Percentiles rank a stretch among this genome's conserved stretches.
Evolutionary conservation across 2,113 vertebrate genomes (phyloP).

Genomic region (Perca flavescens): DNA sequence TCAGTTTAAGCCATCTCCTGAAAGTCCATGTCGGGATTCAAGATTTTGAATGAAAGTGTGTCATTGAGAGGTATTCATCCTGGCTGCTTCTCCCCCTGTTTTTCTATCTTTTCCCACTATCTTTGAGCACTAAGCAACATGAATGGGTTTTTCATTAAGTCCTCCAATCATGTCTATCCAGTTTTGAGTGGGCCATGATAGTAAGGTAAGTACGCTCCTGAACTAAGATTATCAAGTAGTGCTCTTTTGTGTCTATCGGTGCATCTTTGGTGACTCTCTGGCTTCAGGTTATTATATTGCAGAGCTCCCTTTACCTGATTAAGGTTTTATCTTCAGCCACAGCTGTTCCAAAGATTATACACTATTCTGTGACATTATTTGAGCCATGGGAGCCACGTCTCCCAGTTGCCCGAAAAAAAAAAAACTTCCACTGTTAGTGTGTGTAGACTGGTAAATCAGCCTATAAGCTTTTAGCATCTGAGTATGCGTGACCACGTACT

Average conservation of each 20-base stretch:
- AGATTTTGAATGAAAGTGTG: no score
- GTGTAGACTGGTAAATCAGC: conserved; percentile 21
- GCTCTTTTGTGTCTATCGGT: conserved; percentile 59
- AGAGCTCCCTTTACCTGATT: conserved; percentile 68
- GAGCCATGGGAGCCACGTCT: conserved; percentile 56
- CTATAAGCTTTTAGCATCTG: conserved; percentile 11
- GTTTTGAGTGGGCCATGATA: conserved; percentile 52
- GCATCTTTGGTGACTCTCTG: conserved; percentile 54
- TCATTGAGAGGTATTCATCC: no score
- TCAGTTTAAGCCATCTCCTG: neutral
- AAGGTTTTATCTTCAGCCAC: conserved; percentile 74
- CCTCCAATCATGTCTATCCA: conserved; percentile 59
- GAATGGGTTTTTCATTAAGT: conserved; percentile 47
- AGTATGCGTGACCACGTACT: conserved; percentile 13
- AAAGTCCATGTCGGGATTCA: no score
- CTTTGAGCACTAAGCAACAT: conserved; percentile 34
- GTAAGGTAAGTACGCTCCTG: conserved; percentile 61
- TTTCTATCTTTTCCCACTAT: conserved; percentile 2
- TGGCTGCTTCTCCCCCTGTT: no score
- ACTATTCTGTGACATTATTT: conserved; percentile 65
- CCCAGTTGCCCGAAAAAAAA: conserved; percentile 52
- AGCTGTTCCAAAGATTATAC: conserved; percentile 70
- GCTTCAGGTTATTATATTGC: conserved; percentile 69
- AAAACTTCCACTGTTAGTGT: neutral
- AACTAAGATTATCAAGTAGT: conserved; percentile 69